Base-by-base conservation (phyloP, 2,888 invertebrate genomes). In the Hoplodrina ambigua region DNA sequence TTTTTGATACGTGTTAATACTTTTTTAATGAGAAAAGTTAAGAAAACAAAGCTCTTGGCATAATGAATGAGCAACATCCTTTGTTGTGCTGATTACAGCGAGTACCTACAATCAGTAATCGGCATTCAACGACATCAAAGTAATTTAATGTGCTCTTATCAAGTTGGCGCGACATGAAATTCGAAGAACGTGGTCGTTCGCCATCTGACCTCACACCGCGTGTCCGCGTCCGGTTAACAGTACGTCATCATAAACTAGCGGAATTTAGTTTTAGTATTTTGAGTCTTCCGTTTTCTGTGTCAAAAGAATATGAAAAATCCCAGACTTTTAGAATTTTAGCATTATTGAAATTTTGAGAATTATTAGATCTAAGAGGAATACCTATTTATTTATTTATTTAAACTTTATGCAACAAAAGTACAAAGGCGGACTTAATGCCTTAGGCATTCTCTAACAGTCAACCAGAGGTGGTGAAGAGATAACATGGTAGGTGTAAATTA, bases 111-210 rank as follows among this genome's bases (percentile, higher is more conserved):
- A 79, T 84, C 83, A 72, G 79, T 77, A 59, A 69, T 68, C 84
- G 83, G 82, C 74, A 68, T 60, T 72, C 56, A 68, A 20, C 72
- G 58, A 81, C 82, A 75, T 81, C 83, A 83, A 83, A 84, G 84
- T 73, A 70, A 46, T 6, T 46, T 46, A 46, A 65, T 69, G 49
- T 53, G 64, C 33, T 37, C 62, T 84, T 83, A 83, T 84, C 84
- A 82, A 70, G 58, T 55, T 69, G 67, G 66, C 74, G 72, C 67
- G 49, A 69, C 20, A 33, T 71, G 70, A 62, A 83, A 66, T 85
- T 85, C 85, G 72, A 61, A 37, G 85, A 85, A 85, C 54, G 37
- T 63, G 57, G 64, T 67, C 64, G 55, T 46, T 72, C 58, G 77
- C 59, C 77, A 72, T 76, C 63, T 82, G 82, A 82, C 79, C 82